A percentile compares a stretch with the other conserved stretches of the same genome.
phyloP scores from a whole-genome alignment of 1,140 invertebrate species.

The Tetragonula clypearis region DNA sequence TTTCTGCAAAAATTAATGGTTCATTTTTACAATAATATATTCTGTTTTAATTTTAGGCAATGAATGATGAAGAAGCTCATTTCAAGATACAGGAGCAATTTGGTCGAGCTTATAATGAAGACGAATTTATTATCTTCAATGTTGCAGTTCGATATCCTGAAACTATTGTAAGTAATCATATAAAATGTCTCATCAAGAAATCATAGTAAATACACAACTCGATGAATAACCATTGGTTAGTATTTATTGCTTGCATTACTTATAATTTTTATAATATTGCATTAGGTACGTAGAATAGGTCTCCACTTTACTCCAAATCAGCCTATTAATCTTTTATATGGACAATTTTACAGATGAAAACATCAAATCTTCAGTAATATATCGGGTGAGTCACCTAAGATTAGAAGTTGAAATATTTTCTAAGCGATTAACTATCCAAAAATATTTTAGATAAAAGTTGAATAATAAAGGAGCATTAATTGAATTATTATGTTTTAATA shows the following conservation, averaged over 20 bases:
- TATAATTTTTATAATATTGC: constrained; percentile 34
- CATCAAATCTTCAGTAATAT: constrained; percentile 21
- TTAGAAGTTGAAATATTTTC: no score
- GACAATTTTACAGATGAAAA: constrained; percentile 22
- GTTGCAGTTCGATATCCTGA: constrained; percentile 88
- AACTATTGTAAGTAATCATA: constrained; percentile 83
- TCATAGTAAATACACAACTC: constrained; percentile 72
- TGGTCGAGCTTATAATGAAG: constrained; percentile 88
- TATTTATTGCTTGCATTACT: constrained; percentile 76
- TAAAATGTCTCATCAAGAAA: constrained; percentile 39
- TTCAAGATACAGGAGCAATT: constrained; percentile 91
- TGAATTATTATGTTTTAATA: no score
- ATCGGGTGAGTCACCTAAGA: neutral
- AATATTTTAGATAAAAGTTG: no score
- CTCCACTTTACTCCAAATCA: constrained; percentile 22
- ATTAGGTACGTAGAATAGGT: constrained; percentile 27
- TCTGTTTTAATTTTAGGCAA: constrained; percentile 76
- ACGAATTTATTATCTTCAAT: constrained; percentile 92
- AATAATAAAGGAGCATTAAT: no score
- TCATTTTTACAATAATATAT: neutral
- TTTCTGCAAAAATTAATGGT: neutral
- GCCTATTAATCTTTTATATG: constrained; percentile 19
- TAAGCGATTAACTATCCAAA: no score
- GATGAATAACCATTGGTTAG: constrained; percentile 75
- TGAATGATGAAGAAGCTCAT: constrained; percentile 85